phyloP scores from a whole-genome alignment of 2,888 invertebrate genomes.

The Rhorus exstirpatorius region DNA sequence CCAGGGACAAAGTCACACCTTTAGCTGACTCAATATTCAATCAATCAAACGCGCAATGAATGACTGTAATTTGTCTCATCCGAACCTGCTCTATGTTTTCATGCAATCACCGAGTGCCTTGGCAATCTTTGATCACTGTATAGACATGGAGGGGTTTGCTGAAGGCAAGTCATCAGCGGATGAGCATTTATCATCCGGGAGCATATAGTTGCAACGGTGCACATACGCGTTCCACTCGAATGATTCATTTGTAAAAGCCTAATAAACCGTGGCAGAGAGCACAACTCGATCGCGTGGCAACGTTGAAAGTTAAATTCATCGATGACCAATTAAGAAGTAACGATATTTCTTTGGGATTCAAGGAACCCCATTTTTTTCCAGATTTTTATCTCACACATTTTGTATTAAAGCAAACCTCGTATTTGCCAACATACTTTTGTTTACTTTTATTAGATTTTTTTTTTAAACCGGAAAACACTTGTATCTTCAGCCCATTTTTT shows the following conservation, averaged over 20 bases:
- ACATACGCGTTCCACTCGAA: neutral
- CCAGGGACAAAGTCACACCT: constrained; percentile 19
- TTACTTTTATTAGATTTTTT: neutral
- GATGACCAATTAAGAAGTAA: neutral
- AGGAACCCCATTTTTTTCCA: too few relatives aligned
- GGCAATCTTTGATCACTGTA: constrained; percentile 8
- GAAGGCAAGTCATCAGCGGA: constrained; percentile 26
- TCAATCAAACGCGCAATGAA: constrained; percentile 22
- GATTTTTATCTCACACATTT: too few relatives aligned
- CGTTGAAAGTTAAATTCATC: constrained; percentile 27
- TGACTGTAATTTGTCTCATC: neutral
- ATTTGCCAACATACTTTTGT: neutral
- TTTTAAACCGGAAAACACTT: neutral
- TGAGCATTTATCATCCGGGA: neutral
- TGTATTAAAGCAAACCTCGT: too few relatives aligned
- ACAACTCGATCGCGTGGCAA: constrained; percentile 18
- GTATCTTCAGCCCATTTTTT: neutral
- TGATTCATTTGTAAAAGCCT: neutral
- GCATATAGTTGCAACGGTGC: neutral
- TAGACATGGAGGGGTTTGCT: neutral
- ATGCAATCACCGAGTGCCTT: constrained; percentile 10
- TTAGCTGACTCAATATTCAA: constrained; percentile 35
- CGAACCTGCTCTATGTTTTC: constrained; percentile 8
- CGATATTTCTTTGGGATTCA: too few relatives aligned
- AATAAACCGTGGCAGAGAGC: constrained; percentile 37